Base-by-base conservation (phyloP, 53 echinoderm and acorn worm genomes). In the Stichopus horrens region DNA sequence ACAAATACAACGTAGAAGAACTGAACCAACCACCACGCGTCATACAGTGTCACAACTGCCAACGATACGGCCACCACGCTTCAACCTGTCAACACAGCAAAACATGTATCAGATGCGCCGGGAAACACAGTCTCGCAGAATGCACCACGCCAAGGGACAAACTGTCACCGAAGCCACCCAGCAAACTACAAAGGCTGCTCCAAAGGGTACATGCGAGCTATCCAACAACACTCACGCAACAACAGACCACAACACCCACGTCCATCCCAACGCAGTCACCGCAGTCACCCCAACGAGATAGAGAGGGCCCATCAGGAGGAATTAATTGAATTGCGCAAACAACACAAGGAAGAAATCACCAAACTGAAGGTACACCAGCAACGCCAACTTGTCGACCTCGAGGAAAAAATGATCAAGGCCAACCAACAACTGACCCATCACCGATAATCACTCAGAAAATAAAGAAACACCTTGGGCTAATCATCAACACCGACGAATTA, bases 31-130 rank as follows among this genome's bases (percentile, higher is more conserved):
- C 8, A 67, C 23, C 65, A 23, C 9, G 9, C 6, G 58, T 59
- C 9, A 7, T 74, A 53, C 87, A 87, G 20, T 86, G 86, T 11
- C 55, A 86, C 74, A 86, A 86, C 54, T 86, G 74, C 53, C 86
- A 86, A 55, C 6, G 74, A 18, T 21, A 14, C 75, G 55, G 75
- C 5, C 86, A 86, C 55, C 52, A 14, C n/a, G 86, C 74, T 1
- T 5, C 74, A n/a, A 51, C 6, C 54, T 87, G 75, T 73, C 74
- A 5, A 16, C 74, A 87, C 55, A 5, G 55, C 1, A 87, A 55
- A 55, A 74, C 75, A 5, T 87, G 87, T 74, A 53, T 87, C 20
- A 7, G 75, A 7, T 87, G 87, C 21, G 75, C 56, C 1, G 75
- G 87, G 4, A 55, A 74, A 14, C 87, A 87, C 73, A 8, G 52